Evolutionary conservation across 2,113 vertebrate genomes (phyloP), one percentile per base, ranked within the genome.

Genomic region (Heliornis fulica): DNA sequence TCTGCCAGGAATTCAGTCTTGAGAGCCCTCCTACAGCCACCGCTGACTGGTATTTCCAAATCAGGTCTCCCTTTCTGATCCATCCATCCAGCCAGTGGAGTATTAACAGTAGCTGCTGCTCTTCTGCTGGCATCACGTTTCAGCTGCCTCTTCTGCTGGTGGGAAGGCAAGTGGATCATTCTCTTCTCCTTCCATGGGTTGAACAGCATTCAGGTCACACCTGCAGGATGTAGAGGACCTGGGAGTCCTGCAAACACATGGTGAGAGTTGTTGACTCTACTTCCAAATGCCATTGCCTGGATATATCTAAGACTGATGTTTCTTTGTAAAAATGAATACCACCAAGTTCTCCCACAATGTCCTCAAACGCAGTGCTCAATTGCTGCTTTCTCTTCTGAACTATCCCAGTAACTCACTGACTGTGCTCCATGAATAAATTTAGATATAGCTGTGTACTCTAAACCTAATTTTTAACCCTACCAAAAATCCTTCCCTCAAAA

Each of bases 41-140:
- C 1, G 1, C 53, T 69, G 51, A 72, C n/a, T 5, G 0, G 20
- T 13, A 38, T 83, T 87, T 89, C 43, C 48, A 51, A 45, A 41
- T 64, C 64, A 65, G 16, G 15, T 85, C 63, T 87, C 20, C 23
- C 28, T 69, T 56, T 90, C 32, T 70, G 56, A 36, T 48, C 1
- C 0, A 29, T 48, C 20, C 15, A 7, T 38, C 72, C 0, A 0
- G 15, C 72, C 0, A 0, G 15, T 83, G 63, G 61, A 51, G 26
- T 17, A 74, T 38, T 54, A 90, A 48, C 12, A 40, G 45, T 17
- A 80, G 61, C 61, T 46, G 61, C 61, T 46, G 46, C 46, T 46
- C 46, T 46, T 46, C 46, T 46, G 46, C 46, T 46, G 46, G 21
- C 4, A 11, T 46, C 22, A 46, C 12, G 46, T 46, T 46, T 46